Conservation (phyloP, 2,888 invertebrate species). For the Patella ulyssiponensis region DNA sequence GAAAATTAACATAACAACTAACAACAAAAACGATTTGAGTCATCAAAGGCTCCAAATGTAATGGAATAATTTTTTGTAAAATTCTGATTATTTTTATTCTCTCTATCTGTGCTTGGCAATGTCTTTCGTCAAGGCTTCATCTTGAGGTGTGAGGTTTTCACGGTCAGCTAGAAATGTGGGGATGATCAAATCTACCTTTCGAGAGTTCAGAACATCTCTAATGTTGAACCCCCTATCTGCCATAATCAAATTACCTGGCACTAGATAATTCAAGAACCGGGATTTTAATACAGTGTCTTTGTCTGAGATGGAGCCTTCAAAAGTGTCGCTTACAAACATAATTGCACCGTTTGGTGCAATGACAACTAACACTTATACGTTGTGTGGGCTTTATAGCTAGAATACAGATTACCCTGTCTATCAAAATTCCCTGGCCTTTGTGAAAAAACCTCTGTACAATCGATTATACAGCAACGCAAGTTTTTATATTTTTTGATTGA, state of each 20-base stretch:
- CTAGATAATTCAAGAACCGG: neutral
- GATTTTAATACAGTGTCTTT: neutral
- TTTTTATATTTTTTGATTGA: neutral
- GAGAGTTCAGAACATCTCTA: neutral
- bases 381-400: constrained; percentile 7
- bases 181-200: constrained; percentile 4
- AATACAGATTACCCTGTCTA: constrained; percentile 6
- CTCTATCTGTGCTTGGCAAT: constrained; percentile 12
- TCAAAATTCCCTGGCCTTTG: constrained; percentile 7
- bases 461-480: neutral
- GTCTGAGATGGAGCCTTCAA: constrained; percentile 6
- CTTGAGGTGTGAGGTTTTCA: constrained; percentile 10
- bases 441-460: constrained; percentile 11
- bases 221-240: neutral
- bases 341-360: constrained; percentile 17
- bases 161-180: neutral
- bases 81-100: constrained; percentile 8
- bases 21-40: neutral
- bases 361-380: constrained; percentile 5
- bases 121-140: constrained; percentile 1
- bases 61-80: neutral
- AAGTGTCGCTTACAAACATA: neutral
- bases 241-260: neutral
- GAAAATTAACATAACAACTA: neutral
- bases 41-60: neutral